Evolutionary conservation across 1,140 invertebrate genomes (phyloP), one percentile per base, ranked within the genome.

Genomic region (Achroia grisella): DNA sequence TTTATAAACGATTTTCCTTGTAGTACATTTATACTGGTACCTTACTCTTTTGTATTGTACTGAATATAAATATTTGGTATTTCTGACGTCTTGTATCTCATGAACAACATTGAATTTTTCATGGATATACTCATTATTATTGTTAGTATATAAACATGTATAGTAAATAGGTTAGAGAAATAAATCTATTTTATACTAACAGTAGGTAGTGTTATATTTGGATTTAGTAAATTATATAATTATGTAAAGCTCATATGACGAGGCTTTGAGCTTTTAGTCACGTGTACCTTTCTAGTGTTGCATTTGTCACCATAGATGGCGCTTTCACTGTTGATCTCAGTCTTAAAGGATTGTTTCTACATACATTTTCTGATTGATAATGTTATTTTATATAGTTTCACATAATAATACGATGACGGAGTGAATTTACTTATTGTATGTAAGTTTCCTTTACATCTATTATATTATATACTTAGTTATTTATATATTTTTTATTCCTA

Each of bases 131-230:
- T 72, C 63, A 64, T 45, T 27, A 42, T 41, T 50, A 47, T 31
- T 31, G 35, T 51, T 51, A 45, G 42, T 35, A 48, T 28, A 39
- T 56, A 58, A 54, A 58, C 62, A 64, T 60, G 52, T 64, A 64
- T 73, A 71, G 60, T 62, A 50, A n/a, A 39, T 67, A 79, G 67
- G 58, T 46, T 72, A 77, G 62, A 66, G 41, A 71, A 71, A 72
- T 65, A 74, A 84, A 73, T 80, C 72, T 84, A 84, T 84, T 84
- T 84, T 84, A 84, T 81, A 84, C 71, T 76, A 67, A 70, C 46
- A 47, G 44, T 74, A 68, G 54, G 44, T 74, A 68, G 54, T 39
- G 30, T 48, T 56, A 61, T 43, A 15, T 46, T 32, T 60, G 52
- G 47, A 50, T 10, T 27, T 48, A 48, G 48, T n/a, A 23, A 23